Conservation (phyloP, 1,140 invertebrate species). For the Pseudomyrmex cubaensis region DNA sequence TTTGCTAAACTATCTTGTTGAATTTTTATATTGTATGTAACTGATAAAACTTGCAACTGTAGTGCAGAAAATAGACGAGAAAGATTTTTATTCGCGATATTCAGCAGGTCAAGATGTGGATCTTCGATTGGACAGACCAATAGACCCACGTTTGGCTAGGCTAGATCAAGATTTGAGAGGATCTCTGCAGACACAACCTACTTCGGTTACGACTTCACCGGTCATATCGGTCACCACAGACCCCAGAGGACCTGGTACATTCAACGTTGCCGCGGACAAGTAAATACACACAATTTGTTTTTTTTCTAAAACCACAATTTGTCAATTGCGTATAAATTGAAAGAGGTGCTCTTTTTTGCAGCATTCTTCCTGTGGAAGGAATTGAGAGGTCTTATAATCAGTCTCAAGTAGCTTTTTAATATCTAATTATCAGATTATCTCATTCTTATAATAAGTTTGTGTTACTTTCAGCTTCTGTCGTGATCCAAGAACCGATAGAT, state of each 20-base stretch:
- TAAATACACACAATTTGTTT: conserved; percentile 70
- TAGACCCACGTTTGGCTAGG: conserved; percentile 85
- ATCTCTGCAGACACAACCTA: conserved; percentile 84
- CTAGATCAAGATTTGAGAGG: conserved; percentile 88
- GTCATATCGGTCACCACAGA: conserved; percentile 77
- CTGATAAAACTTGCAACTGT: not conserved
- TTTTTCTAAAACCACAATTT: not conserved
- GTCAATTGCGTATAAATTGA: conserved; percentile 45
- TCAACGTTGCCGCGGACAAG: conserved; percentile 79
- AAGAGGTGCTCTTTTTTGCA: conserved; percentile 74
- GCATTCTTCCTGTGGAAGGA: conserved; percentile 83
- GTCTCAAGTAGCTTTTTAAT: conserved; percentile 53
- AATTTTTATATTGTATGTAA: not conserved
- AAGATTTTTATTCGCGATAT: not conserved
- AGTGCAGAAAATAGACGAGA: not conserved
- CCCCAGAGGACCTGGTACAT: conserved; percentile 73
- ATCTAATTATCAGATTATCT: conserved; percentile 65
- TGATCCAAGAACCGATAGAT: conserved; percentile 86
- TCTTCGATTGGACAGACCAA: conserved; percentile 85
- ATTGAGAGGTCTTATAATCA: conserved; percentile 80
- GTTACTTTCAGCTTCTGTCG: conserved; percentile 81
- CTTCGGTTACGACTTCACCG: conserved; percentile 86
- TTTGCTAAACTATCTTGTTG: not conserved
- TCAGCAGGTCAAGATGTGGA: conserved; percentile 87
- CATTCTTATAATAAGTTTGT: conserved; percentile 26